Conservation (phyloP, 2,113 vertebrate genomes). For the Prietella phreatophila region DNA sequence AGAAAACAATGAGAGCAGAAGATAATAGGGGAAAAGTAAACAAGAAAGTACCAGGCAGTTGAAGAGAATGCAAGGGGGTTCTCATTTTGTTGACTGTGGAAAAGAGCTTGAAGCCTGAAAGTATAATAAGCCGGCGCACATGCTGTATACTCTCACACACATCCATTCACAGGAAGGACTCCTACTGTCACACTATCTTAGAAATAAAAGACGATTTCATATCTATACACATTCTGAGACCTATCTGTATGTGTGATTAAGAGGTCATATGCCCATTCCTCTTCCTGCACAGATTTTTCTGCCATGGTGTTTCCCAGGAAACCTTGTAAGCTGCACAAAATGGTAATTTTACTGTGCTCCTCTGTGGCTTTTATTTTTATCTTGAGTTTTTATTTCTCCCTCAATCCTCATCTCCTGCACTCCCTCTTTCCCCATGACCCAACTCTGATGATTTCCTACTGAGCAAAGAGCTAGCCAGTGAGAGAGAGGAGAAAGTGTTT, state of each 20-base stretch:
- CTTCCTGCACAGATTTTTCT: neutral
- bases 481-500: neutral
- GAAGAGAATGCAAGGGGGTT: slow-evolving; percentile 9
- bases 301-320: slow-evolving; percentile 37
- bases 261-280: slow-evolving; percentile 3
- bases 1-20: slow-evolving; percentile 33
- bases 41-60: neutral
- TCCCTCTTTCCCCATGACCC: slow-evolving; percentile 9
- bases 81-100: neutral
- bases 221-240: neutral
- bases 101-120: neutral
- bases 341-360: slow-evolving; percentile 42
- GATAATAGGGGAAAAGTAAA: slow-evolving; percentile 12
- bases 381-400: slow-evolving; percentile 24
- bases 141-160: neutral
- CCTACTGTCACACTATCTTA: neutral
- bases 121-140: neutral
- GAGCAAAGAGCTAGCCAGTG: neutral
- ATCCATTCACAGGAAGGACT: neutral
- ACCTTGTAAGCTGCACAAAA: slow-evolving; percentile 46
- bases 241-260: neutral
- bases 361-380: slow-evolving; percentile 48
- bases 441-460: slow-evolving; percentile 1
- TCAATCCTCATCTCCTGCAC: slow-evolving; percentile 33
- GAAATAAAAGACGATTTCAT: neutral